Evolutionary conservation across 1,140 invertebrate species (phyloP), one percentile per base, ranked within the genome.

Genomic region (Zaprionus davidi): DNA sequence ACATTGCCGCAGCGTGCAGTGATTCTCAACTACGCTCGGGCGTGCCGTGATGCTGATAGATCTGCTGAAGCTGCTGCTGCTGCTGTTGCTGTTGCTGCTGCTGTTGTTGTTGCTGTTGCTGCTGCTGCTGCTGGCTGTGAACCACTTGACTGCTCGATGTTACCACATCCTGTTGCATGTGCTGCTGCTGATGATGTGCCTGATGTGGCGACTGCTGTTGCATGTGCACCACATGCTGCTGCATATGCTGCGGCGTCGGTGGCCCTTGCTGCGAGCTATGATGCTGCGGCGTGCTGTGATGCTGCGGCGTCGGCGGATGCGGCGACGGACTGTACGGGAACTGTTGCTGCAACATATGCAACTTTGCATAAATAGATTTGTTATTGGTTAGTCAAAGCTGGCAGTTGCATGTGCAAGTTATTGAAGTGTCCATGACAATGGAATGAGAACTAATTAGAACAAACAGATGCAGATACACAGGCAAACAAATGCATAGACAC

Each of bases 1-100:
- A 76, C 75, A 90, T 67, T 77, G 82, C 56, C 66, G 86, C 85
- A 85, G 83, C 85, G 75, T 92, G 90, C 76, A 92, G 90, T 92
- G 91, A 92, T 91, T 92, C 90, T 92, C 91, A 92, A 92, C 91
- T 92, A 77, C 91, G 92, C 83, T 92, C 91, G 36, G 91, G 91
- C 78, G 91, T 92, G 64, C 90, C 92, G 70, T 92, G 91, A 77
- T 92, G 91, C 77, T 92, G 91, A 90, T 92, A 92, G 58, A 92
- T 92, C 72, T 92, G 91, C 73, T 92, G 91, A 78, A 92, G 85
- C 81, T 92, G 91, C 71, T 91, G 91, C 65, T 87, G 88, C 58
- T 82, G 77, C 20, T 20, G 20, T 20, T 20, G 20, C 20, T n/a
- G n/a, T 20, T 22, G 22, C 12, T 78, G 76, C 12, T 78, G 76